These are phyloP conservation scores for Odocoileus hemionus DNA, from an alignment of 2,113 vertebrate species.

Conservation along the genomic window DNA sequence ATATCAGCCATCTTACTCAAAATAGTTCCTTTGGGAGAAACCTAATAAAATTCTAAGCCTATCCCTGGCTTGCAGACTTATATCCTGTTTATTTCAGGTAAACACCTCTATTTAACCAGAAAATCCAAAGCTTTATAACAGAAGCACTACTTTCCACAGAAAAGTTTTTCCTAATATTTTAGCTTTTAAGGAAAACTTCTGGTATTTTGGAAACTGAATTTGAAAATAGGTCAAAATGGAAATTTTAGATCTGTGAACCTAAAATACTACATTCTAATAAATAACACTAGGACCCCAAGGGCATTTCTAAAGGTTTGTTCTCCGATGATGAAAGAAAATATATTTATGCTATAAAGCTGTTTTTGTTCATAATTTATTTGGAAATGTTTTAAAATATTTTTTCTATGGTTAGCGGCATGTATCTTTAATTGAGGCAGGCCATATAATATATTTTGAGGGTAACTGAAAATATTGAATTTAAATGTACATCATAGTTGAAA, in stretches of 20 bases:
- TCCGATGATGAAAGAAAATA: neutral
- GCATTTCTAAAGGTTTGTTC: neutral
- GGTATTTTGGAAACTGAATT: conserved; percentile 18
- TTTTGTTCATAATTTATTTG: conserved; percentile 10
- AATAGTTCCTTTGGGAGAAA: neutral
- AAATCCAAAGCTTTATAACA: conserved; percentile 51
- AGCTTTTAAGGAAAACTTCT: conserved; percentile 7
- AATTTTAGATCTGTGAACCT: neutral
- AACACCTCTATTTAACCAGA: conserved; percentile 36
- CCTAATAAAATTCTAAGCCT: conserved; percentile 38
- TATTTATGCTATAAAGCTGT: neutral
- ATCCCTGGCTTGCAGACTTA: conserved; percentile 6
- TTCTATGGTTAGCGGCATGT: neutral
- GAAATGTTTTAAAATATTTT: neutral
- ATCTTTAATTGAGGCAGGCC: neutral
- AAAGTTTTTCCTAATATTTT: conserved; percentile 19
- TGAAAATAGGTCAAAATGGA: neutral
- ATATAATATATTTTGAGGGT: neutral
- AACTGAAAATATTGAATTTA: neutral
- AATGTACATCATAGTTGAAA: neutral
- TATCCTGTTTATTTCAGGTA: conserved; percentile 50
- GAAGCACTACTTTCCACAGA: neutral
- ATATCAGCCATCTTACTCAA: conserved; percentile 28
- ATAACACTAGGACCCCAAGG: neutral
- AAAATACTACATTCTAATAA: neutral